A percentile compares a stretch with the other conserved stretches of the same genome.
These are phyloP conservation scores for Mythimna vitellina DNA, from an alignment of 2,888 invertebrate species.

Conservation along the genomic window DNA sequence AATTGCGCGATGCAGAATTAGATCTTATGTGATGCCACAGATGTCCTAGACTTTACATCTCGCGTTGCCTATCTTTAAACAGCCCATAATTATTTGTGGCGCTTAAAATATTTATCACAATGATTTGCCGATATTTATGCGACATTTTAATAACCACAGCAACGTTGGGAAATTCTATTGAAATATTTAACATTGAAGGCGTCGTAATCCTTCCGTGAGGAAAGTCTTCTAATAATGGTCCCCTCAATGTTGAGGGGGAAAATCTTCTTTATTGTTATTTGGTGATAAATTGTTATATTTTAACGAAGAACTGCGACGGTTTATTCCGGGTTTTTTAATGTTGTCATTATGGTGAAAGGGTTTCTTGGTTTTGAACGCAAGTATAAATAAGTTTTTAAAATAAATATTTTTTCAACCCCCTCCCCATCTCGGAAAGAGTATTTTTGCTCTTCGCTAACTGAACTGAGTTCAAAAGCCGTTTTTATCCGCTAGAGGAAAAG, in stretches of 20 bases:
- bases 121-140: conserved; percentile 41
- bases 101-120: conserved; percentile 36
- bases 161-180: conserved; percentile 40
- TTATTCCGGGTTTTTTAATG: not conserved
- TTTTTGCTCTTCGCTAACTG: too few species aligned
- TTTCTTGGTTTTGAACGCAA: too few species aligned
- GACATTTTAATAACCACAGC: conserved; percentile 44
- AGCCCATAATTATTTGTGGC: conserved; percentile 12
- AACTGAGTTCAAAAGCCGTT: too few species aligned
- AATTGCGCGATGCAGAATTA: too few species aligned
- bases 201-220: conserved; percentile 30
- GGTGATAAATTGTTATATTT: conserved; percentile 34
- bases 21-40: too few species aligned
- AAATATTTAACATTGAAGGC: conserved; percentile 44
- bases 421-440: too few species aligned
- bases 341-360: not conserved
- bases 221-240: conserved; percentile 19
- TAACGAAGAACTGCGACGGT: not conserved
- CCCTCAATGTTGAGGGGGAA: not conserved
- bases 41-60: too few species aligned
- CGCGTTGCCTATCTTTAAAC: not conserved
- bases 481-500: too few species aligned
- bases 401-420: too few species aligned
- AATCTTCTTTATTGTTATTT: conserved; percentile 28
- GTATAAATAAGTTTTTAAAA: too few species aligned